Evolutionary conservation across 1,140 invertebrate genomes (phyloP), one percentile per base, ranked within the genome.

Genomic region (Bradysia coprophila): DNA sequence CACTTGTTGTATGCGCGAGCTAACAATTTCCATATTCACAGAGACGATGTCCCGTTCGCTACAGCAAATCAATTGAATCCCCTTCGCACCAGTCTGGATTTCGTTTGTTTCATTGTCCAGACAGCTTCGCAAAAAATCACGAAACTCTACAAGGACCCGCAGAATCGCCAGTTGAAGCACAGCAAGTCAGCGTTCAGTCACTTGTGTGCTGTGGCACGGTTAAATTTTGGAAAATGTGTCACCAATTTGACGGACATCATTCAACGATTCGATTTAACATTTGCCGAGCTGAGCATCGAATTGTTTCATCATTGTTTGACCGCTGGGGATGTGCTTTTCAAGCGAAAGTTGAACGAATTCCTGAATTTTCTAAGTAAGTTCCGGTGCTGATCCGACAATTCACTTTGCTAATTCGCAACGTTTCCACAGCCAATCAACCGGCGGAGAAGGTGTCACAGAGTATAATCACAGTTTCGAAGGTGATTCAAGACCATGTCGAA

Each of bases 241-340:
- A 49, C 49, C 23, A 50, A 54, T 24, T 38, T 59, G 42, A 46
- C 54, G 4, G 32, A 46, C 9, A n/a, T 59, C 2, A 57, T 54
- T 54, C 22, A 40, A 3, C 36, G 62, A 37, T 65, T 69, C 42
- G 64, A 73, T 47, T 46, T 61, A 43, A 49, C 55, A 21, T 57
- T 59, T 5, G 58, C 65, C 1, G 46, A 59, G 31, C 43, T 65
- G 9, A 61, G 64, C 13, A 44, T 68, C 13, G 66, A 73, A 49
- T 73, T 68, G 46, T 75, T 75, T 39, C 59, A 65, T 41, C 59
- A 69, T 46, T 65, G 72, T 36, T 55, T 67, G 19, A 54, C 51
- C 24, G 52, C 68, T n/a, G 59, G 72, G 2, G 64, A 62, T 43
- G 55, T 54, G 3, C 48, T 53, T 5, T 63, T 63, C 43, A 45